These are phyloP conservation scores for Stichodactyla mertensii DNA, from an alignment of 64 coral and sea anemone genomes.

Conservation along the genomic window DNA sequence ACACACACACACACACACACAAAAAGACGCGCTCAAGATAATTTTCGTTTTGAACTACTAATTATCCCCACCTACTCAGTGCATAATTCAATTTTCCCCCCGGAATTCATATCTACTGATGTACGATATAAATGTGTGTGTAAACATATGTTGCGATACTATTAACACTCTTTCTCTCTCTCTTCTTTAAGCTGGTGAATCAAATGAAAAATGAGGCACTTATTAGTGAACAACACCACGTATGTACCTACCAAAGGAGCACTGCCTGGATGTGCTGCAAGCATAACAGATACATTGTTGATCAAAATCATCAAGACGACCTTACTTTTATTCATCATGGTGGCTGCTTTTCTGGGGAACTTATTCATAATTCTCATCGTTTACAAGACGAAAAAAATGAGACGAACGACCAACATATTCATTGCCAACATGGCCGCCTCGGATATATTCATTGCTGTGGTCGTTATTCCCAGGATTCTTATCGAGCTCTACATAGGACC, in stretches of 20 bases:
- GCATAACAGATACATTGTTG: not conserved
- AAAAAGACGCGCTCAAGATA: too few species aligned
- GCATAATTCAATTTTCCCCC: too few species aligned
- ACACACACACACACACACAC: too few species aligned
- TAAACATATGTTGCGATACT: too few species aligned
- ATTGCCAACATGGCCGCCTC: constrained; percentile 36
- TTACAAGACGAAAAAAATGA: constrained; percentile 17
- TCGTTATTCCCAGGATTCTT: constrained; percentile 1
- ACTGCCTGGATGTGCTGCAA: not conserved
- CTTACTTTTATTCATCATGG: not conserved
- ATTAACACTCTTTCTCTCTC: too few species aligned
- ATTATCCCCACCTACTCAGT: too few species aligned
- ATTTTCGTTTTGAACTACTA: too few species aligned
- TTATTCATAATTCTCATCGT: constrained; percentile 15
- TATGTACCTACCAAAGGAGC: not conserved
- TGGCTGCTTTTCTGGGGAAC: constrained; percentile 21
- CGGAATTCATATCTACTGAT: too few species aligned
- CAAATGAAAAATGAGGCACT: not conserved
- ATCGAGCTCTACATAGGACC: not conserved
- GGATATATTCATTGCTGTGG: constrained; percentile 17
- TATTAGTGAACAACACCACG: not conserved
- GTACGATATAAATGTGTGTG: too few species aligned
- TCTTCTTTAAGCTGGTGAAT: too few species aligned
- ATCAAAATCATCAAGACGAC: constrained; percentile 29
- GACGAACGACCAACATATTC: constrained; percentile 25